Evolutionary conservation across 1,140 invertebrate species (phyloP).

Genomic region (Harpegnathos saltator): DNA sequence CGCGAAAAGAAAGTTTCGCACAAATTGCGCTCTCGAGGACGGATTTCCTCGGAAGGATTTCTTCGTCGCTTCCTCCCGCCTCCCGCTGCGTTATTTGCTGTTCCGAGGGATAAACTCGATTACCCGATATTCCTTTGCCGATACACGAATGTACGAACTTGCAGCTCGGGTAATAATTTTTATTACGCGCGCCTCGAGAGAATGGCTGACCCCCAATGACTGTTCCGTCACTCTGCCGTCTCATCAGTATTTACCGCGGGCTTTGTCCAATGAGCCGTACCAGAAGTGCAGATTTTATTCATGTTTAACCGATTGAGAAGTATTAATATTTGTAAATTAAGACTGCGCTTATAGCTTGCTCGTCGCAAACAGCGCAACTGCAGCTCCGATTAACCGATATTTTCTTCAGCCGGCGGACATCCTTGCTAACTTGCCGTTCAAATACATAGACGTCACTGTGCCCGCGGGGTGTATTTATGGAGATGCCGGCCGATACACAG

Average conservation of each 20-base stretch:
- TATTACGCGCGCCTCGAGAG: no score
- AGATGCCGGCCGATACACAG: constrained; percentile 11
- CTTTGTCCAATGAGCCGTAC: constrained; percentile 35
- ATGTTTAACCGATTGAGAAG: constrained; percentile 42
- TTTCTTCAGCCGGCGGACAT: constrained; percentile 45
- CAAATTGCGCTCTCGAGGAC: constrained; percentile 34
- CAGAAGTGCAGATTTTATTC: constrained; percentile 2
- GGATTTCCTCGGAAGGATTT: constrained; percentile 31
- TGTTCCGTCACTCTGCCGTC: constrained; percentile 30
- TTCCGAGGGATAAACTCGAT: constrained; percentile 42
- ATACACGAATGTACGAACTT: constrained; percentile 6
- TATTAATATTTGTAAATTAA: constrained; percentile 59
- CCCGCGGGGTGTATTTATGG: constrained; percentile 41
- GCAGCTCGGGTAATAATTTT: constrained; percentile 24
- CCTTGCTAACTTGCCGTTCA: constrained; percentile 38
- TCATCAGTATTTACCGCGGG: constrained; percentile 37
- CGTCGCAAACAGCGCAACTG: constrained; percentile 46
- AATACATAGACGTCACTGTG: constrained; percentile 40
- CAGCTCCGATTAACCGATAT: constrained; percentile 47
- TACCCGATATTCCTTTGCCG: constrained; percentile 40
- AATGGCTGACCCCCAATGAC: no score
- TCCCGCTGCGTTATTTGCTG: constrained; percentile 31
- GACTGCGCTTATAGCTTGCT: constrained; percentile 40
- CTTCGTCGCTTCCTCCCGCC: neutral
- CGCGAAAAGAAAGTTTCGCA: constrained; percentile 49